Conservation (phyloP, 2,797 vertebrate species). For the Clarias pachynema region DNA sequence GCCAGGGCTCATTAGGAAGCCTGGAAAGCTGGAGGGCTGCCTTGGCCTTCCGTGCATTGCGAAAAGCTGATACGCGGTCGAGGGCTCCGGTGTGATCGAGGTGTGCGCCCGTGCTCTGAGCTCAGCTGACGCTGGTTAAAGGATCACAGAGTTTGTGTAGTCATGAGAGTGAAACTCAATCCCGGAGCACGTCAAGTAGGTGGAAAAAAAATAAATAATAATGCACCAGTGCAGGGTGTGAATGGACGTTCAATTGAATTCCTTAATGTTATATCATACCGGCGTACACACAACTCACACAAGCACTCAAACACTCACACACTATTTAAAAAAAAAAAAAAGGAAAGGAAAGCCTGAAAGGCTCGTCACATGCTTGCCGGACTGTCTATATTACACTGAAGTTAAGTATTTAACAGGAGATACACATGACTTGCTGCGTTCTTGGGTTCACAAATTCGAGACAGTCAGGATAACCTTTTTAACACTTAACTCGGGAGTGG, state of each 20-base stretch:
- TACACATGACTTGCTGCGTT: constrained; percentile 1
- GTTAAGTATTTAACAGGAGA: constrained; percentile 42
- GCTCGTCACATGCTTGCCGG: constrained; percentile 9
- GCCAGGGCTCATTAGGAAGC: constrained; percentile 60
- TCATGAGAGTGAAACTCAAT: constrained; percentile 80
- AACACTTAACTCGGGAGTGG: constrained; percentile 56
- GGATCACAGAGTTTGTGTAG: constrained; percentile 61
- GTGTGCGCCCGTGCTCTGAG: constrained; percentile 46
- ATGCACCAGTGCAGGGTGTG: constrained; percentile 22
- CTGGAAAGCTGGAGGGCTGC: constrained; percentile 51
- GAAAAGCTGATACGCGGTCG: constrained; percentile 61
- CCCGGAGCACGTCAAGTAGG: constrained; percentile 55
- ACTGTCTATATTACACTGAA: not conserved
- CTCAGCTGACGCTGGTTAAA: constrained; percentile 62
- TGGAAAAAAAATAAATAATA: constrained; percentile 22
- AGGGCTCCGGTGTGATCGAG: constrained; percentile 59
- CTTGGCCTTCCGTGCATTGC: constrained; percentile 54
- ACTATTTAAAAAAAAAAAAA: not conserved
- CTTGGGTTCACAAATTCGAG: constrained; percentile 43
- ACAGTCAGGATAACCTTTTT: constrained; percentile 54
- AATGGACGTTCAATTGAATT: constrained; percentile 34
- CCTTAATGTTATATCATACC: constrained; percentile 29
- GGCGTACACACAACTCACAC: constrained; percentile 25
- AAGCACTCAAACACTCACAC: constrained; percentile 20
- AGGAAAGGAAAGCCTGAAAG: not conserved